Evolutionary conservation across 2,113 vertebrate species (phyloP).

Genomic region (Rhagologus leucostigma): DNA sequence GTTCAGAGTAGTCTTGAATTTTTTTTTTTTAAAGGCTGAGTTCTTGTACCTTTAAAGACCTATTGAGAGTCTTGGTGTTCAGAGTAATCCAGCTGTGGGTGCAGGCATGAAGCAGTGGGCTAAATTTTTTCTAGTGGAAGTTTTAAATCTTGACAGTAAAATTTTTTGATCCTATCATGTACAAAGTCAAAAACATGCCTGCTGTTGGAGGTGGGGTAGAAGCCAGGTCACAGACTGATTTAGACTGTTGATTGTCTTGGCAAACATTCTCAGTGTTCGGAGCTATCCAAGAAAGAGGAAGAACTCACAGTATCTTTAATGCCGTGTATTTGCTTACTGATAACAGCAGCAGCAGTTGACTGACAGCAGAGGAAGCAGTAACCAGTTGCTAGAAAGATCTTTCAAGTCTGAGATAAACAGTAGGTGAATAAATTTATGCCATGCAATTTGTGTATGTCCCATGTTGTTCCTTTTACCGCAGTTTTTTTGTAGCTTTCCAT

Average conservation of each 20-base stretch:
- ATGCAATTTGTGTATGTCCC: accelerated
- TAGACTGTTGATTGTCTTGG: neutral
- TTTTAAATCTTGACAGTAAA: neutral
- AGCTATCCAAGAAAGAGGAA: neutral
- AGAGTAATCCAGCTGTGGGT: neutral
- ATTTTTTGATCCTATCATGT: neutral
- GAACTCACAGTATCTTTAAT: neutral
- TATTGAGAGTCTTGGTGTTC: neutral
- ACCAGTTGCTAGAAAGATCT: neutral
- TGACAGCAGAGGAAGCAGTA: neutral
- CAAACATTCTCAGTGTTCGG: neutral
- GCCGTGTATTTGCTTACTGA: neutral
- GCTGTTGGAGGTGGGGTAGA: accelerated
- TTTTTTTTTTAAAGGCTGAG: neutral
- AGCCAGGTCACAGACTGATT: neutral
- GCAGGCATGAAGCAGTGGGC: neutral
- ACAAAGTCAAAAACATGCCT: neutral
- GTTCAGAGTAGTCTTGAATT: neutral
- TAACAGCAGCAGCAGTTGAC: neutral
- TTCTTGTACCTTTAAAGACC: neutral
- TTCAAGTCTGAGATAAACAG: neutral
- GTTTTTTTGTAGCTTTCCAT: neutral
- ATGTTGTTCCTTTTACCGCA: neutral
- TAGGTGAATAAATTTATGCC: neutral
- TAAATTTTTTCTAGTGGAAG: neutral